Base-by-base conservation (phyloP, 2,888 invertebrate genomes). In the Drosophila monieri region DNA sequence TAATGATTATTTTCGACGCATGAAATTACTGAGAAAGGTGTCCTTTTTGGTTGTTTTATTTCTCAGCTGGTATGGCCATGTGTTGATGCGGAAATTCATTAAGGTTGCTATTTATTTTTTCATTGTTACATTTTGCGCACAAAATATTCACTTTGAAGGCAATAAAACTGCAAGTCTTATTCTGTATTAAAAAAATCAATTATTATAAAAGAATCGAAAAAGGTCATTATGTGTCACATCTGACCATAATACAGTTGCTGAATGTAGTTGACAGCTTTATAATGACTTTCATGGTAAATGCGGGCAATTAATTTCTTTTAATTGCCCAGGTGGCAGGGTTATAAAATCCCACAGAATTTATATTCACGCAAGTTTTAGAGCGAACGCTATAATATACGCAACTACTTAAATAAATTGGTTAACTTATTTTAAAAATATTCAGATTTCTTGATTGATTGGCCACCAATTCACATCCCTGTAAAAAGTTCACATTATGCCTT, bases 221-320 rank as follows among this genome's bases (percentile, higher is more conserved):
- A 35, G 15, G 25, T 41, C 37, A 62, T 47, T 62, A 25, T 62
- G 53, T 53, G 52, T 46, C 62, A 44, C 23, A 30, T 12, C 14
- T 30, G 62, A 35, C 46, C 49, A 52, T 56, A 70, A 70, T 64
- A 53, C 52, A 49, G 39, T 43, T 35, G 37, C 44, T 39, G 61
- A 37, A 61, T 73, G 72, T 51, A 67, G 61, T 41, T 67, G 73
- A 72, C 73, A 73, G 72, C 54, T 73, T 70, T 54, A 67, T 73
- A 72, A 67, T 67, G 72, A 72, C 58, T 57, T 46, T 44, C 48
- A 65, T 57, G 66, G 30, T 46, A 54, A 18, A 64, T 53, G 58
- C 56, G 23, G 64, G 58, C 51, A 71, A 71, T 71, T 71, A 55
- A 71, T 64, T 64, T 61, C 27, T 21, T 48, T 46, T 35, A 25